These are phyloP conservation scores for Pocillopora grandis DNA, from an alignment of 92 coral and sea anemone genomes.

Conservation along the genomic window DNA sequence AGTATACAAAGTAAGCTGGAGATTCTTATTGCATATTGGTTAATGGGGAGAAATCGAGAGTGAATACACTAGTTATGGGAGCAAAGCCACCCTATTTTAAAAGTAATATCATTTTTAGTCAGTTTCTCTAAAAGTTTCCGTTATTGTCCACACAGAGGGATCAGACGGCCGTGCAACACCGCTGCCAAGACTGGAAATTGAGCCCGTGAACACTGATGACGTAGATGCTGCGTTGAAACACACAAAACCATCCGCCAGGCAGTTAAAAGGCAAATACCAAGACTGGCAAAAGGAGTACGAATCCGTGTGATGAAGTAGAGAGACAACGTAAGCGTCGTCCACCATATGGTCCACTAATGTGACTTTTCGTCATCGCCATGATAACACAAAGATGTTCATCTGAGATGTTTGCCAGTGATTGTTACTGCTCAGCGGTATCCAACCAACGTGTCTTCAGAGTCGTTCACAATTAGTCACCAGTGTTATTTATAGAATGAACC, in stretches of 20 bases:
- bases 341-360: background rate
- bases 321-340: background rate
- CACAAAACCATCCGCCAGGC: slow-evolving; percentile 98
- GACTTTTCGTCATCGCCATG: background rate
- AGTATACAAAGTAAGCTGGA: no score
- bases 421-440: background rate
- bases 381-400: background rate
- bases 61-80: no score
- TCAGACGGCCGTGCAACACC: slow-evolving; percentile 85
- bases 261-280: slow-evolving; percentile 82
- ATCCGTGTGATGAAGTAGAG: slow-evolving; percentile 48
- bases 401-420: background rate
- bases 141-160: slow-evolving; percentile 28
- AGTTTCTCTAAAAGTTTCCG: background rate
- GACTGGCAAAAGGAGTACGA: slow-evolving; percentile 99
- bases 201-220: slow-evolving; percentile 92
- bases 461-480: no score
- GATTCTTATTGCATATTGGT: no score
- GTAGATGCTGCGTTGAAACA: slow-evolving; percentile 93
- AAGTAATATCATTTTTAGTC: background rate
- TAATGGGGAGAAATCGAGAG: no score
- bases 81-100: background rate
- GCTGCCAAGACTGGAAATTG: slow-evolving; percentile 81
- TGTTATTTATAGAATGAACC: no score
- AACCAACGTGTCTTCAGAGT: background rate